phyloP scores from a whole-genome alignment of 2,888 invertebrate species.

The Perizoma affinitatum region DNA sequence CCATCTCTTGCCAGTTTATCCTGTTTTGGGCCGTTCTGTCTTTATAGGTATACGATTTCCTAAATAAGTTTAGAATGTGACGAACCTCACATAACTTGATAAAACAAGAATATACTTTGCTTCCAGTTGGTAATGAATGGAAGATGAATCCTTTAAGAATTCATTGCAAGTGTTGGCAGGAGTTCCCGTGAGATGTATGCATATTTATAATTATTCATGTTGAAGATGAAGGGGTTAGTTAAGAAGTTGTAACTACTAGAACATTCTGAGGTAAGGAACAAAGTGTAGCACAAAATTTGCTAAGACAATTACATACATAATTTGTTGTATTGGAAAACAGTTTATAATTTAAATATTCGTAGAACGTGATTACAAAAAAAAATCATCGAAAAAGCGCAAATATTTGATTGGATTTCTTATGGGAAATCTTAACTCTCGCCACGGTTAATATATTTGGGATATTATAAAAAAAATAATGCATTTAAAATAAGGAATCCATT shows the following conservation, averaged over 20 bases:
- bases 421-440: no score
- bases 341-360: no score
- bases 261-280: slow-evolving; percentile 16
- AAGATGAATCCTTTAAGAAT: slow-evolving; percentile 36
- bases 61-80: not conserved
- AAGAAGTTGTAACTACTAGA: slow-evolving; percentile 24
- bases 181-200: slow-evolving; percentile 26
- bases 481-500: no score
- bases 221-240: slow-evolving; percentile 30
- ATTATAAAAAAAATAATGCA: no score
- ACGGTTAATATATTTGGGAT: no score
- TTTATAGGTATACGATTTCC: no score
- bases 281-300: not conserved
- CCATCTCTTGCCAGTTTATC: no score
- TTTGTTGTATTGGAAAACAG: no score
- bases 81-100: not conserved
- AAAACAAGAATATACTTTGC: slow-evolving; percentile 1
- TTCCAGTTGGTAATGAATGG: slow-evolving; percentile 19
- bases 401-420: no score
- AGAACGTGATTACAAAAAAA: no score
- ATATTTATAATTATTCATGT: slow-evolving; percentile 31
- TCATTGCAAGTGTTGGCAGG: slow-evolving; percentile 37
- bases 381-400: no score
- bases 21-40: no score
- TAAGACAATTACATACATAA: not conserved